Base-by-base conservation (phyloP, 2,113 vertebrate species). In the Gasterosteus aculeatus region DNA sequence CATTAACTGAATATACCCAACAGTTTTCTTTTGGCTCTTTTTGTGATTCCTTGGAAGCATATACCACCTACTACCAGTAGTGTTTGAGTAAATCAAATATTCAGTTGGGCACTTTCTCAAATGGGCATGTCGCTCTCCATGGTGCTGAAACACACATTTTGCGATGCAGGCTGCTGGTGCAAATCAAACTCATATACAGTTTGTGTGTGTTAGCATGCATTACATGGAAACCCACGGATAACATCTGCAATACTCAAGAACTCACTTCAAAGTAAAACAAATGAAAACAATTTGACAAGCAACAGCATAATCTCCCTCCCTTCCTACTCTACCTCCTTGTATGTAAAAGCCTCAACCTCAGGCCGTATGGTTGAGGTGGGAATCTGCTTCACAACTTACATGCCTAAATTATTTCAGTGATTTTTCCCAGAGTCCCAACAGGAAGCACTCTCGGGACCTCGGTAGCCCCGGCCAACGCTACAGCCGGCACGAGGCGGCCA, bases 71-170 rank as follows among this genome's bases (percentile, higher is more conserved):
- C 16, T 51, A 35, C 62, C 59, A 53, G 68, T 10, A 31, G 61
- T 59, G 69, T 41, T 42, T 49, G 49, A 61, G 62, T 69, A 16
- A 44, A 72, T 87, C 3, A 83, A 80, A 83, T 80, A 82, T 81
- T 84, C 51, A 77, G 56, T 63, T 69, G 39, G 44, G 39, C 70
- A 78, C 53, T 11, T 70, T 41, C 72, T 14, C 22, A 59, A 39
- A 67, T 16, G 61, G 67, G 79, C 69, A 42, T 51, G 85, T 62
- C 73, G 79, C 88, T 92, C 75, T 92, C 91, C 91, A 15, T 90
- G 91, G 91, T 92, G 85, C 91, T 92, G 84, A 89, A 90, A 78
- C 38, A 58, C 16, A 66, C 69, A 71, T 41, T 0, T 5, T 42
- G 39, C 41, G 10, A 47, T 42, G 58, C 66, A 12, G 29, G 16